phyloP scores from a whole-genome alignment of 35 echinoderm and acorn worm genomes.

The Eucidaris tribuloides region DNA sequence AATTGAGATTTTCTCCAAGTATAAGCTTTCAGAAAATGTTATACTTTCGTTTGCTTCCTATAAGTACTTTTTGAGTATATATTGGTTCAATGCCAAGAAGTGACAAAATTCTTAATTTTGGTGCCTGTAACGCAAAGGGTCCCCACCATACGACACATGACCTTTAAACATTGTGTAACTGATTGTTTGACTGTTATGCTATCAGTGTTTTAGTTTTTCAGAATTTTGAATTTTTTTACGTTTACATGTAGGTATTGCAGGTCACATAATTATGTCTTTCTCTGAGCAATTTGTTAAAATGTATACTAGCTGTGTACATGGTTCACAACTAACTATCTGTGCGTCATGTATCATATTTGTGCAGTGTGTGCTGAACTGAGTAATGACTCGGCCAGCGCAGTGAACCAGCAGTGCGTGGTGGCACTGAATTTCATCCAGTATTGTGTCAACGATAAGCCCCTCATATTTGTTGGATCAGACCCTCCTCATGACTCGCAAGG shows the following conservation, averaged over 20 bases:
- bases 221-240: neutral
- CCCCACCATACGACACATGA: too few species aligned
- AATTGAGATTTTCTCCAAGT: too few species aligned
- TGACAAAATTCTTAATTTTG: too few species aligned
- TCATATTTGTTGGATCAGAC: constrained; percentile 40
- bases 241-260: neutral
- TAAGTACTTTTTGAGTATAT: too few species aligned
- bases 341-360: neutral
- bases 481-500: constrained; percentile 4
- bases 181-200: neutral
- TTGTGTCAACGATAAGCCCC: constrained; percentile 39
- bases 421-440: constrained; percentile 48
- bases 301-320: neutral
- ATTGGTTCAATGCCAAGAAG: too few species aligned
- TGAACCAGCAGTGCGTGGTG: constrained; percentile 32
- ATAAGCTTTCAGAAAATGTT: too few species aligned
- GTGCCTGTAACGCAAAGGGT: too few species aligned
- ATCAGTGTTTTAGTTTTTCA: neutral
- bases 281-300: neutral
- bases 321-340: neutral
- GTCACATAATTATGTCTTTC: neutral
- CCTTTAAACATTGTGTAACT: neutral
- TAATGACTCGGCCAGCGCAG: neutral
- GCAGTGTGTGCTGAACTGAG: neutral
- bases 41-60: too few species aligned